Percentiles rank a stretch among this genome's conserved stretches.
These are phyloP conservation scores for Cacatua alba DNA, from an alignment of 2,113 vertebrate species.

Conservation along the genomic window DNA sequence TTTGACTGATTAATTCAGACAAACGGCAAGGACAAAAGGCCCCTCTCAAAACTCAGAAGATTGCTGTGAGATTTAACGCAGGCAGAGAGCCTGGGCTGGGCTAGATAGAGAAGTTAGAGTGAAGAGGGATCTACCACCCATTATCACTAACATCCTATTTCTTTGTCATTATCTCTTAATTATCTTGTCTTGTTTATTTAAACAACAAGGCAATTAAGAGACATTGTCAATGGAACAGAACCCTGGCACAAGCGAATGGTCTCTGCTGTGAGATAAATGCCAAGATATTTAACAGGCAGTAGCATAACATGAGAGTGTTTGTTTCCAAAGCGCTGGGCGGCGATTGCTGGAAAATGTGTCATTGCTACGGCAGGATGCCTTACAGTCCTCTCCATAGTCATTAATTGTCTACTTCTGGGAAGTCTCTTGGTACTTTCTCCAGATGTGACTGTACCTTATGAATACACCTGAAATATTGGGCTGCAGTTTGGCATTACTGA, in stretches of 20 bases:
- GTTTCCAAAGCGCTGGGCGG: slow-evolving; percentile 49
- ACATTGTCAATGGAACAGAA: slow-evolving; percentile 69
- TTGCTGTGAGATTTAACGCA: not conserved
- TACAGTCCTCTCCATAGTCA: not conserved
- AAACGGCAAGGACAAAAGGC: not conserved
- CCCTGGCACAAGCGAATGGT: slow-evolving; percentile 28
- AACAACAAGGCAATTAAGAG: slow-evolving; percentile 70
- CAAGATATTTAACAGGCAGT: slow-evolving; percentile 60
- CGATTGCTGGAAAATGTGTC: slow-evolving; percentile 8
- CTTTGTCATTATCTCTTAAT: slow-evolving; percentile 70
- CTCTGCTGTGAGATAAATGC: slow-evolving; percentile 68
- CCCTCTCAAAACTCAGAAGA: not conserved
- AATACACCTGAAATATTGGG: not conserved
- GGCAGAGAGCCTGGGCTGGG: not conserved
- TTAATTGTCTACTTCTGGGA: not conserved
- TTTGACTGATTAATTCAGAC: not conserved
- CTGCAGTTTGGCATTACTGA: not conserved
- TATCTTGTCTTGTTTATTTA: slow-evolving; percentile 71
- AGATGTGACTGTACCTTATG: not conserved
- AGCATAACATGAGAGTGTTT: slow-evolving; percentile 26
- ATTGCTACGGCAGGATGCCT: not conserved
- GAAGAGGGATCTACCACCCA: not conserved
- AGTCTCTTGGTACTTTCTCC: not conserved
- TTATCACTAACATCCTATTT: slow-evolving; percentile 46
- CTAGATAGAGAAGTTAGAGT: not conserved